A percentile compares a stretch with the other conserved stretches of the same genome.
These are phyloP conservation scores for Lasioglossum pauxillum DNA, from an alignment of 2,888 invertebrate genomes.

Conservation along the genomic window DNA sequence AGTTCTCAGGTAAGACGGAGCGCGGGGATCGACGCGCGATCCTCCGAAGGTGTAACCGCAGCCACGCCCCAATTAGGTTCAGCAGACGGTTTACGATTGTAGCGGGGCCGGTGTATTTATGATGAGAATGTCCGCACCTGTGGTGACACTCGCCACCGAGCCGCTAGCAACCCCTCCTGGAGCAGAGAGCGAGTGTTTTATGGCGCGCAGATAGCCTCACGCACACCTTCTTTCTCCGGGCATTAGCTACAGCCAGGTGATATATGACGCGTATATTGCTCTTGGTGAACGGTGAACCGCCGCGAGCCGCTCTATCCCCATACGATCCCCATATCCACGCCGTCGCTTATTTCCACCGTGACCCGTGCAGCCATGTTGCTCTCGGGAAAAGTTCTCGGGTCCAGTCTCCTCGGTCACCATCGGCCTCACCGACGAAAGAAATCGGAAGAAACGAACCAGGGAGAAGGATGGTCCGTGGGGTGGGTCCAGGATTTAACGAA, in stretches of 20 bases:
- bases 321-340: slow-evolving; percentile 68
- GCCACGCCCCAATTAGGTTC: slow-evolving; percentile 83
- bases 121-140: slow-evolving; percentile 84
- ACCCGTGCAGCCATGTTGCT: slow-evolving; percentile 30
- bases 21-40: slow-evolving; percentile 49
- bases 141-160: slow-evolving; percentile 80
- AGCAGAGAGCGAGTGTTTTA: slow-evolving; percentile 77
- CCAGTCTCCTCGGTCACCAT: background rate
- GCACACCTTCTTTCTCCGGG: slow-evolving; percentile 78
- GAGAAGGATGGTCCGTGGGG: background rate
- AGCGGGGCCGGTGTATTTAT: slow-evolving; percentile 78
- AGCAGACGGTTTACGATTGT: slow-evolving; percentile 77
- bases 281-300: slow-evolving; percentile 67
- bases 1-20: slow-evolving; percentile 2
- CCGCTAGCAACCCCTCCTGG: slow-evolving; percentile 71
- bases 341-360: slow-evolving; percentile 66
- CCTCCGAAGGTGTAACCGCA: slow-evolving; percentile 77
- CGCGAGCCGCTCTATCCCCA: slow-evolving; percentile 69
- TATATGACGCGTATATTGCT: slow-evolving; percentile 78
- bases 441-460: background rate
- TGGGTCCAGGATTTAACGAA: background rate
- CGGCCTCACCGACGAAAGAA: background rate
- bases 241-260: slow-evolving; percentile 78
- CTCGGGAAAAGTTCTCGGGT: slow-evolving; percentile 40
- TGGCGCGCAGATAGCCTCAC: slow-evolving; percentile 79